Evolutionary conservation across 2,888 invertebrate species (phyloP), one percentile per base, ranked within the genome.

Genomic region (Chaetogeoica ovagalla): DNA sequence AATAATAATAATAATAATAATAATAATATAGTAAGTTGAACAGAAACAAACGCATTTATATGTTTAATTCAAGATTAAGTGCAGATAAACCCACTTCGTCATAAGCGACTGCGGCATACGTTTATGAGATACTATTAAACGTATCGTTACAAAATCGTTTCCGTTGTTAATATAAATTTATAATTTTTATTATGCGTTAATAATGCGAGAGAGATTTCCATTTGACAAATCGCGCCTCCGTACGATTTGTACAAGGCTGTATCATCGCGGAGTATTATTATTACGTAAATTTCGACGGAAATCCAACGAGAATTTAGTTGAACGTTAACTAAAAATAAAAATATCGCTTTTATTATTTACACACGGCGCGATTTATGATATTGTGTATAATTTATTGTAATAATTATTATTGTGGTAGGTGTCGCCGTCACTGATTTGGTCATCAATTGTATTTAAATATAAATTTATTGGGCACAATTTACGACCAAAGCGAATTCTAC

Each of bases 391-490:
- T 30, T 23, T 48, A 17, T 68, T 68, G 15, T 4, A 23, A 48
- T 66, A 15, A 66, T 52, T 52, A 23, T 48, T 48, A 23, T 70
- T 57, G n/a, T 57, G 21, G 21, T 62, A 62, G 62, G 52, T 52
- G 62, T 73, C 17, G n/a, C 4, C 37, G n/a, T 55, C 55, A 55
- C 74, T 55, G 21, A 57, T 65, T 55, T 65, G 65, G 74, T 74
- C 57, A 39, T 65, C 23, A 57, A 74, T 74, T 74, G 65, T 65
- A 74, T 74, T 57, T 39, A 48, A 65, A 65, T 37, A 65, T 57
- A 74, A 65, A 65, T n/a, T 21, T 63, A 63, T 21, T 37, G 4
- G 11, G 74, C 74, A 74, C 65, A 74, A 74, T 74, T 74, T 57
- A 65, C 55, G 74, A 74, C 74, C 74, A 55, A 65, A 65, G 17